Evolutionary conservation across 2,113 vertebrate species (phyloP), one percentile per base, ranked within the genome.

Genomic region (Pimephales promelas): DNA sequence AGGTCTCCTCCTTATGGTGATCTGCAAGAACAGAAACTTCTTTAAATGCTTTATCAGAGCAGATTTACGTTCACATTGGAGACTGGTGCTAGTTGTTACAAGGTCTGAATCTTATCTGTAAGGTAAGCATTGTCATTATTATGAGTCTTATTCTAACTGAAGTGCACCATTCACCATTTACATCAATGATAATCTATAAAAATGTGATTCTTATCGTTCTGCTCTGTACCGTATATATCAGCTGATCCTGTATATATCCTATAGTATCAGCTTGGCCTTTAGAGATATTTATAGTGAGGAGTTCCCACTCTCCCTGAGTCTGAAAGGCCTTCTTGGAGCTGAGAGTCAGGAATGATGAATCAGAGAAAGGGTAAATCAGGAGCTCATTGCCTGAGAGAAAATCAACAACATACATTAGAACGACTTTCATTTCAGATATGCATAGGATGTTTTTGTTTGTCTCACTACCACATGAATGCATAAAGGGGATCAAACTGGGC

Each of bases 1-100:
- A 0, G 95, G 93, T 28, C 89, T 92, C 71, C 95, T 94, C 57
- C 74, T 6, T 4, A 96, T 86, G 4, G 45, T 87, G 52, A 95
- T 82, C 95, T 96, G 86, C 66, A 40, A 18, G 45, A 52, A 52
- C 45, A 74, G 71, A 49, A 74, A 52, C 13, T 1, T 28, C 14
- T 1, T 24, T 14, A 47, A 36, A 68, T 10, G 8, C 28, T 66
- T 34, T 3, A 16, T 34, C 61, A 64, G 28, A 64, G 61, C 28
- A 34, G 61, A 14, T 34, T 31, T 16, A 28, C 5, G 14, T 62
- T 64, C 10, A 31, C 62, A 66, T 3, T 2, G 2, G 7, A 54
- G 52, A 54, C 52, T 0, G 0, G 49, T 1, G 49, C 4, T 7
- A 18, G 16, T 9, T 28, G 14, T 66, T 16, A 34, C 61, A 18